phyloP scores from a whole-genome alignment of 2,888 invertebrate genomes.

The Microchrysa polita region DNA sequence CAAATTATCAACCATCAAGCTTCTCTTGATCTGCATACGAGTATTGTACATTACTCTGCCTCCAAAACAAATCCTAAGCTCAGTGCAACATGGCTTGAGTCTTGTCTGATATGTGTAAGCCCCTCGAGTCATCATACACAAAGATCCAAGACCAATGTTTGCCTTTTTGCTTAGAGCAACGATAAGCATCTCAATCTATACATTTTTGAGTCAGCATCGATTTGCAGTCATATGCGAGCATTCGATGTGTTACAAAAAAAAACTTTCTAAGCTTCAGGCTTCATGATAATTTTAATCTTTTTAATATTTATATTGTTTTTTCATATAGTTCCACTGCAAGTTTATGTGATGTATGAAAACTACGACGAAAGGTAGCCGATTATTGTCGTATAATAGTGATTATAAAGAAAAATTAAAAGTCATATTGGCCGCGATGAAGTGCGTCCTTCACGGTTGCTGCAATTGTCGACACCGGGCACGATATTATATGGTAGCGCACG shows the following conservation, averaged over 20 bases:
- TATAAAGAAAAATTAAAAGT: slow-evolving; percentile 44
- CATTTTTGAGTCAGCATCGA: not conserved
- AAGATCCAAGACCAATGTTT: slow-evolving; percentile 31
- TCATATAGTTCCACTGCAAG: not conserved
- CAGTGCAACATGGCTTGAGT: slow-evolving; percentile 7
- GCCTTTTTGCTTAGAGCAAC: slow-evolving; percentile 23
- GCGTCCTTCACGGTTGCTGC: slow-evolving; percentile 42
- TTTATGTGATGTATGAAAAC: too few relatives aligned
- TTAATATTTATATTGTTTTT: slow-evolving; percentile 5
- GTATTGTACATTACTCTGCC: not conserved
- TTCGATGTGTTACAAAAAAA: slow-evolving; percentile 2
- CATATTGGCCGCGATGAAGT: slow-evolving; percentile 30
- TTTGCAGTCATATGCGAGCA: too few relatives aligned
- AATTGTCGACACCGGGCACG: slow-evolving; percentile 21
- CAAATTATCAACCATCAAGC: not conserved
- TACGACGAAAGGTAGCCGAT: slow-evolving; percentile 16
- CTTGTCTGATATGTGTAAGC: not conserved
- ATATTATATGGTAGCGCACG: not conserved
- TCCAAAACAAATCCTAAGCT: not conserved
- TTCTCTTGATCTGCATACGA: slow-evolving; percentile 5
- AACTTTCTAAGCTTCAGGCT: slow-evolving; percentile 30
- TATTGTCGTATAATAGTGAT: slow-evolving; percentile 38
- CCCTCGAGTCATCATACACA: slow-evolving; percentile 8
- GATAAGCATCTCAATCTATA: slow-evolving; percentile 17
- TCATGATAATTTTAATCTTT: slow-evolving; percentile 17